Percentiles rank a stretch among this genome's conserved stretches.
Evolutionary conservation across 2,113 vertebrate genomes (phyloP).

Genomic region (Heterotilapia buettikoferi): DNA sequence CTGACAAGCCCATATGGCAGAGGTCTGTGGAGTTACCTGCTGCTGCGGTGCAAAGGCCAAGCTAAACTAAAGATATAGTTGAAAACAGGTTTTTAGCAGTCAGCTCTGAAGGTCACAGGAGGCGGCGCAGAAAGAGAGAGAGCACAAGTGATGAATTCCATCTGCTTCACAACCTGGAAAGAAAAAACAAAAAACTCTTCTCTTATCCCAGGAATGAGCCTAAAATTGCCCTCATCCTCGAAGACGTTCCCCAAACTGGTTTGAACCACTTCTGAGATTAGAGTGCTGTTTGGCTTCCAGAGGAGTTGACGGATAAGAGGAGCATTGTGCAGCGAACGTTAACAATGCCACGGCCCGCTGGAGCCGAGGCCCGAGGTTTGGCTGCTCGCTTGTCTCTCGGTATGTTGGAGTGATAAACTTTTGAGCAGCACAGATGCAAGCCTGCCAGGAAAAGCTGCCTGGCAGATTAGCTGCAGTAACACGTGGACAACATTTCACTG

Average conservation of each 20-base stretch:
- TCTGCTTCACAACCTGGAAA: conserved; percentile 16
- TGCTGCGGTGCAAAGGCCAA: neutral
- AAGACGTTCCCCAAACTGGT: conserved; percentile 19
- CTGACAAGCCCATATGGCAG: neutral
- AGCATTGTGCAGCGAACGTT: conserved; percentile 18
- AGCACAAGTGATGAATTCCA: conserved; percentile 31
- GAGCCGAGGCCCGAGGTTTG: neutral
- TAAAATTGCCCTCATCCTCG: neutral
- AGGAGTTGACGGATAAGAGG: conserved; percentile 6
- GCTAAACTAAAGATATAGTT: neutral
- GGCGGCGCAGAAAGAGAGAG: neutral
- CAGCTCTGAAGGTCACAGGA: neutral
- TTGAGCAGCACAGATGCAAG: neutral
- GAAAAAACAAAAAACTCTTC: neutral
- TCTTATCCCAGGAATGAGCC: conserved; percentile 20
- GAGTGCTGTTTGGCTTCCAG: neutral
- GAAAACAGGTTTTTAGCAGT: neutral
- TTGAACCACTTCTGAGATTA: conserved; percentile 34
- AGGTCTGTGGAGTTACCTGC: neutral
- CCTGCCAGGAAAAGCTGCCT: conserved; percentile 17
- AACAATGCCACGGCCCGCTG: conserved; percentile 9
- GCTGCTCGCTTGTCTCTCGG: conserved; percentile 11
- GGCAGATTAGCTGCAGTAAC: neutral
- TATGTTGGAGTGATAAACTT: conserved; percentile 33
- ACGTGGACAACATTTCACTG: neutral